phyloP scores from a whole-genome alignment of 2,113 vertebrate species.

The Trematomus loennbergii region DNA sequence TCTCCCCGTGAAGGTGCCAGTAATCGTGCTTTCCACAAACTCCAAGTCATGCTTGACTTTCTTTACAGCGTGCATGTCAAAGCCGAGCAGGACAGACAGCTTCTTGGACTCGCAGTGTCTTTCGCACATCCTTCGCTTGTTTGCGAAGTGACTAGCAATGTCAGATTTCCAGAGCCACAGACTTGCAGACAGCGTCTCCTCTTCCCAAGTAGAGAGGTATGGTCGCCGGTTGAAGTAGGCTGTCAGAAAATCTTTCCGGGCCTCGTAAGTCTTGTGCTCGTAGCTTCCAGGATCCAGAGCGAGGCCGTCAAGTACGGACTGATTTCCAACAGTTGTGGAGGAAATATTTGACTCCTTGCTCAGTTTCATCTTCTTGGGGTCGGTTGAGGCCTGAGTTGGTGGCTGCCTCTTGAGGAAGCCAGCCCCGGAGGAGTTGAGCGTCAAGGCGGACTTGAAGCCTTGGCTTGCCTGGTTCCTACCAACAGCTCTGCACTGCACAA shows the following conservation, averaged over 20 bases:
- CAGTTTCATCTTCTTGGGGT: slow-evolving; percentile 89
- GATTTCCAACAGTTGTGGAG: slow-evolving; percentile 84
- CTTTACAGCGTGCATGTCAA: slow-evolving; percentile 93
- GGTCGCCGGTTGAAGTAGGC: slow-evolving; percentile 95
- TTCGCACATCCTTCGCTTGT: slow-evolving; percentile 89
- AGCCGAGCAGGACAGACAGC: slow-evolving; percentile 90
- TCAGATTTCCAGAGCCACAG: slow-evolving; percentile 98
- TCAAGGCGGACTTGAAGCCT: slow-evolving; percentile 81
- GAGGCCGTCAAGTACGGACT: slow-evolving; percentile 86
- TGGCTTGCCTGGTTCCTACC: slow-evolving; percentile 89
- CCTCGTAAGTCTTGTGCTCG: slow-evolving; percentile 94
- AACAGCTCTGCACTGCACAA: slow-evolving; percentile 96
- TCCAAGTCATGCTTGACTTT: slow-evolving; percentile 92
- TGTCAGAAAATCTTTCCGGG: slow-evolving; percentile 95
- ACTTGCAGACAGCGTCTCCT: slow-evolving; percentile 93
- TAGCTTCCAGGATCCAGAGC: slow-evolving; percentile 93
- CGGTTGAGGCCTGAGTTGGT: slow-evolving; percentile 82
- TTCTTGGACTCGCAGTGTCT: slow-evolving; percentile 88
- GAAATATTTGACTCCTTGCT: slow-evolving; percentile 80
- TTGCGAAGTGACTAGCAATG: slow-evolving; percentile 92
- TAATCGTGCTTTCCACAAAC: slow-evolving; percentile 85
- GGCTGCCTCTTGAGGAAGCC: slow-evolving; percentile 90
- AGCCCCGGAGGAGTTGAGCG: slow-evolving; percentile 83
- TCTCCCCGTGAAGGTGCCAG: slow-evolving; percentile 79
- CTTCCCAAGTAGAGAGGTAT: slow-evolving; percentile 90